phyloP scores from a whole-genome alignment of 1,140 invertebrate species.

The Papilio machaon region DNA sequence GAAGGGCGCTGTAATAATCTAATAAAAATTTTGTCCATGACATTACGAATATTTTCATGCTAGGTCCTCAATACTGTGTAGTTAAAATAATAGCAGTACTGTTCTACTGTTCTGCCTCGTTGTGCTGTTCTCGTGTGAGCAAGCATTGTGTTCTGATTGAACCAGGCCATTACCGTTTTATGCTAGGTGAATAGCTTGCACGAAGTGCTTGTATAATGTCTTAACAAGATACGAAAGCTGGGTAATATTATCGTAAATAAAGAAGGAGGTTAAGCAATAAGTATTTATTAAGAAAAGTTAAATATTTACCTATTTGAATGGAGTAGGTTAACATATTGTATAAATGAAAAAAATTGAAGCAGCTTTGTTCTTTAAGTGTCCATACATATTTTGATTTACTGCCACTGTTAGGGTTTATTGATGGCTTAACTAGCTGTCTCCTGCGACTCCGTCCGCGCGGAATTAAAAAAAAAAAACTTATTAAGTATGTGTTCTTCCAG shows the following conservation, averaged over 20 bases:
- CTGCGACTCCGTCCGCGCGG: no score
- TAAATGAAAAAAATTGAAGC: neutral
- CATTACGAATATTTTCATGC: no score
- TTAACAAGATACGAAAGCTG: neutral
- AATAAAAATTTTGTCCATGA: no score
- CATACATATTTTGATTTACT: no score
- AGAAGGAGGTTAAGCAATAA: neutral
- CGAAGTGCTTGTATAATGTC: neutral
- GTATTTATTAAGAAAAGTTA: neutral
- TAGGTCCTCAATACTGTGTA: no score
- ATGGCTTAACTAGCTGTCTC: no score
- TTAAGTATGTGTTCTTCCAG: no score
- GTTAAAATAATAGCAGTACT: neutral
- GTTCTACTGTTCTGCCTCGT: neutral
- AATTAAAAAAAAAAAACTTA: no score
- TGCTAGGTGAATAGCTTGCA: neutral
- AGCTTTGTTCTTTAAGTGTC: neutral
- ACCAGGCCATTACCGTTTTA: neutral
- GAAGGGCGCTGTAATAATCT: no score
- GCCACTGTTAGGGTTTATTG: no score
- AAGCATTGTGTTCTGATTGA: constrained; percentile 3
- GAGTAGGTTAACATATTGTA: no score
- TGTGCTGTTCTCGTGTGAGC: neutral
- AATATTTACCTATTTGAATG: neutral
- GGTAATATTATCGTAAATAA: neutral